Percentiles rank a stretch among this genome's conserved stretches.
These are phyloP conservation scores for Dasysyrphus tricinctus DNA, from an alignment of 2,888 invertebrate genomes.

Conservation along the genomic window DNA sequence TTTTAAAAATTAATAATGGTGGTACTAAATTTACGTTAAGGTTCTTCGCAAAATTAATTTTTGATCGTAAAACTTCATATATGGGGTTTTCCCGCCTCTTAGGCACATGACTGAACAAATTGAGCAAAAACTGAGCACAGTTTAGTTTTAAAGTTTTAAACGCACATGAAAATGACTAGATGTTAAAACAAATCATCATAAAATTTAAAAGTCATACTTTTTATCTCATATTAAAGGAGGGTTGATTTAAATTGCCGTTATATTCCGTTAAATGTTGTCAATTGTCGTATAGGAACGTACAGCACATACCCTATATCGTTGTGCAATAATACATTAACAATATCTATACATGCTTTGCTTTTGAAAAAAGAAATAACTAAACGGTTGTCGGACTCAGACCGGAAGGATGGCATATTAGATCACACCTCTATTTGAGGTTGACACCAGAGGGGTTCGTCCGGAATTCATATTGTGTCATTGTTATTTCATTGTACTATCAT, in stretches of 20 bases:
- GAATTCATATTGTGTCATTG: slow-evolving; percentile 48
- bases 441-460: slow-evolving; percentile 72
- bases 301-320: slow-evolving; percentile 42
- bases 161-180: background rate
- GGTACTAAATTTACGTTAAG: no score
- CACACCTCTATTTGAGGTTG: slow-evolving; percentile 81
- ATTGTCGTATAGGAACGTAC: slow-evolving; percentile 36
- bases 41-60: no score
- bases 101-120: no score
- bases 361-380: slow-evolving; percentile 26
- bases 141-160: no score
- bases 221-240: slow-evolving; percentile 18
- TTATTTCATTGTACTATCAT: slow-evolving; percentile 5
- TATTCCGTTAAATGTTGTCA: slow-evolving; percentile 45
- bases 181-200: background rate
- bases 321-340: background rate
- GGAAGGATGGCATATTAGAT: slow-evolving; percentile 79
- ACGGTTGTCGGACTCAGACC: slow-evolving; percentile 66
- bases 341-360: background rate
- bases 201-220: background rate
- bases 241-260: slow-evolving; percentile 59
- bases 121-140: no score
- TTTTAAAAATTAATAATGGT: no score
- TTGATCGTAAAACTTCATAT: no score
- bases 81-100: no score